Evolutionary conservation across 2,113 vertebrate genomes (phyloP), one percentile per base, ranked within the genome.

Genomic region (Oophaga pumilio): DNA sequence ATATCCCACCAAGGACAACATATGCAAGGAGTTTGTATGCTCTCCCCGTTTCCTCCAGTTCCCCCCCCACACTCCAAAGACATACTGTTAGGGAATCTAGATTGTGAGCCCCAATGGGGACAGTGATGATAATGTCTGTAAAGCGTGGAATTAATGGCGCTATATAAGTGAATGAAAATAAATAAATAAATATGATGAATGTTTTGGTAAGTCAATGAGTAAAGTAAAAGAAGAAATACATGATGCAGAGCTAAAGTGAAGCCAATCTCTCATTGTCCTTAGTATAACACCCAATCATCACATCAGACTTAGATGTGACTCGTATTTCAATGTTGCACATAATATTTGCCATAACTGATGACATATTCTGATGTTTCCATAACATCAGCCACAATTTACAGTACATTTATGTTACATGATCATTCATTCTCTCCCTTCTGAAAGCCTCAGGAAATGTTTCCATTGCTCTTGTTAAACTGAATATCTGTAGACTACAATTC

Each of bases 381-480:
- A 73, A 73, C 82, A 53, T 84, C 64, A 84, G 24, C 52, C 52
- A 69, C 64, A 28, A 84, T 73, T 84, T 69, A 52, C 82, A 84
- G 49, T 20, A 28, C 82, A n/a, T 59, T 80, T 80, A 59, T 80
- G 77, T 80, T 80, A 80, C 77, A 80, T 56, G 50, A 82, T 68
- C 80, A 66, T 52, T 82, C 80, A 82, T 82, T 68, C 60, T 82
- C 80, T 50, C 43, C 60, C 49, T 82, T 33, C 81, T 83, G 50
- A 68, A 83, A 64, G 49, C 81, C 81, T 83, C 50, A 66, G 62
- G 81, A 64, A 83, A 83, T 83, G 81, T 83, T 83, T 83, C 81
- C 81, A 68, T 52, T 83, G 81, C 62, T 26, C 81, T 83, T 83
- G 64, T 83, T 83, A 83, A 83, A 83, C 81, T 83, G 81, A 50